These are phyloP conservation scores for Epiblema foenella DNA, from an alignment of 2,888 invertebrate species.

Conservation along the genomic window DNA sequence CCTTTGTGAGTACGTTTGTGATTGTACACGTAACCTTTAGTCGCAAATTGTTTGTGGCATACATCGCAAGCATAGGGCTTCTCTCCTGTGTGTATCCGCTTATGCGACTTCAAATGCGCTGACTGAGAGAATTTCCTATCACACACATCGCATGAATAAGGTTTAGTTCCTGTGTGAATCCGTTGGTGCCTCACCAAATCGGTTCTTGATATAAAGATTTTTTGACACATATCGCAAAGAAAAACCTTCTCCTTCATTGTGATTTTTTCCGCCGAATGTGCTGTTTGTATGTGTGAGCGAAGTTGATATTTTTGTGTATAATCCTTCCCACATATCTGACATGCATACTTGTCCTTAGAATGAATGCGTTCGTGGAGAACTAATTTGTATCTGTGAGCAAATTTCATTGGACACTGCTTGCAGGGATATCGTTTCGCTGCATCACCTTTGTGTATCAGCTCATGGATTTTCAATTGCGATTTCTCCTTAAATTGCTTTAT, in stretches of 20 bases:
- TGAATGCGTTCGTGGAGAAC: neutral
- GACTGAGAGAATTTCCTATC: neutral
- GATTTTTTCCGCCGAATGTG: neutral
- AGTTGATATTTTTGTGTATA: constrained; percentile 11
- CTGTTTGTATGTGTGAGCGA: neutral
- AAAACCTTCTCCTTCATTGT: neutral
- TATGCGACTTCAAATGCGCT: constrained; percentile 4
- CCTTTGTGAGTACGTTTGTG: neutral
- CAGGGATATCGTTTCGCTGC: constrained; percentile 7
- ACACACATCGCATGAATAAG: constrained; percentile 9
- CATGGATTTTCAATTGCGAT: neutral
- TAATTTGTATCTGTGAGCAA: constrained; percentile 6
- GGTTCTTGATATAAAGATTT: neutral
- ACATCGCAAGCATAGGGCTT: constrained; percentile 1
- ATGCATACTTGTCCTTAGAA: neutral
- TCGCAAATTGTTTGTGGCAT: neutral
- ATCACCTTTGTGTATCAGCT: neutral
- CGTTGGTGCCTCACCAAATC: neutral
- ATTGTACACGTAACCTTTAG: neutral
- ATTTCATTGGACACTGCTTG: constrained; percentile 9
- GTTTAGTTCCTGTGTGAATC: neutral
- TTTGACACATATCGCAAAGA: neutral
- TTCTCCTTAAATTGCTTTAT: constrained; percentile 13
- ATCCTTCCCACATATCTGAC: neutral
- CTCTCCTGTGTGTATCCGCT: constrained; percentile 9